Evolutionary conservation across 2,113 vertebrate genomes (phyloP), one percentile per base, ranked within the genome.

Genomic region (Pseudorasbora parva): DNA sequence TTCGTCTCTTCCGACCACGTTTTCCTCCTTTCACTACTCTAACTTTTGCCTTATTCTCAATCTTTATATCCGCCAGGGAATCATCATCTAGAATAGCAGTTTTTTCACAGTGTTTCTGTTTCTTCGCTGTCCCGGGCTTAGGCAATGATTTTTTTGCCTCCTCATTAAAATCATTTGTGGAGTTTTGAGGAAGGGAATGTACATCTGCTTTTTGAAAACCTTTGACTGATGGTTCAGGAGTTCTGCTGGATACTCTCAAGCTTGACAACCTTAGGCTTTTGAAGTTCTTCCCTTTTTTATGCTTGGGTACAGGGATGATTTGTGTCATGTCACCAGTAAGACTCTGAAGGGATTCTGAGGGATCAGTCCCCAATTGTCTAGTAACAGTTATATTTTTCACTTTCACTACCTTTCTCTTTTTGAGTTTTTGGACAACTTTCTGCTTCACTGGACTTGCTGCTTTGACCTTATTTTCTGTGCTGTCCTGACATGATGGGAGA

Each of bases 171-270:
- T 14, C 10, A 1, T n/a, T 8, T 56, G 47, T 37, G 54, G 54
- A 57, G 9, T 41, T 25, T 59, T 59, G 30, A 8, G 21, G 6
- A 6, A 77, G 11, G 30, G 30, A 59, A 59, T 33, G 1, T 23
- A n/a, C 59, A 2, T 64, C 56, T 23, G 27, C 11, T 83, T 66
- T 51, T n/a, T 54, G 62, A 23, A 54, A 21, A 3, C 45, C 12
- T 69, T 43, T 81, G 62, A 75, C 10, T 54, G 15, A 19, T 11
- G 1, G 21, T 23, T 19, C 33, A 10, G 43, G 49, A 49, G 33
- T 11, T 64, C 81, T 76, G 27, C 57, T 41, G 4, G 72, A 76
- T 23, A 25, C 12, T 49, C 72, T 64, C 27, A 83, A 10, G 60
- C 10, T 75, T 41, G 23, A 8, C 9, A 83, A 21, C 21, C 49